Evolutionary conservation across 2,113 vertebrate genomes (phyloP), one percentile per base, ranked within the genome.

Genomic region (Grammomys surdaster): DNA sequence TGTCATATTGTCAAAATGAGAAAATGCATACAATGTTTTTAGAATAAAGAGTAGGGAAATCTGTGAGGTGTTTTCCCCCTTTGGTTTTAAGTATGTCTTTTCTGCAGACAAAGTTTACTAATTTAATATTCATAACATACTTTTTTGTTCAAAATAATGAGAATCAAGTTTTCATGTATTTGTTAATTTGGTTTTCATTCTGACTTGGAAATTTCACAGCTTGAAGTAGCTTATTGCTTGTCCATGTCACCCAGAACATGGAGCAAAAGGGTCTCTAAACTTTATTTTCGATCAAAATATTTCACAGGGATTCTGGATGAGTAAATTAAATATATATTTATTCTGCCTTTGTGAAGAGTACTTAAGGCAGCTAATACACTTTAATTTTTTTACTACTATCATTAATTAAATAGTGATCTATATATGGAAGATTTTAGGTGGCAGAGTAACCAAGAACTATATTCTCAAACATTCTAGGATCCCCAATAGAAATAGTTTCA

Each of bases 401-500:
- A 54, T 63, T 24, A 77, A 40, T 31, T 78, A 77, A 93, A 93
- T 46, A 82, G 82, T 26, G 13, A 65, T 72, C 56, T 85, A 14
- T 67, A 33, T 73, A 17, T 58, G 72, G 54, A 70, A 73, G 36
- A 58, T 22, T 78, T n/a, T 65, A 48, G 70, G 28, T 26, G 77
- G n/a, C 26, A 63, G 24, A 91, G 7, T 90, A 86, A 96, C 82
- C 2, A 43, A 84, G 13, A 93, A 94, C 85, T 28, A 93, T 81
- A 87, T 65, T 5, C 2, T n/a, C 10, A 48, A 3, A 82, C 70
- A 51, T 36, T 33, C 92, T 73, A 95, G 7, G 22, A 9, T 0
- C 7, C 31, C 60, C 91, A 97, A 96, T 76, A 22, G 93, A 98
- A 95, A 77, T 33, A 8, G 5, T 84, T 96, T 88, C 11, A 90